A percentile compares a stretch with the other conserved stretches of the same genome.
Evolutionary conservation across 2,797 vertebrate genomes (phyloP).

Genomic region (Lutjanus argentimaculatus): DNA sequence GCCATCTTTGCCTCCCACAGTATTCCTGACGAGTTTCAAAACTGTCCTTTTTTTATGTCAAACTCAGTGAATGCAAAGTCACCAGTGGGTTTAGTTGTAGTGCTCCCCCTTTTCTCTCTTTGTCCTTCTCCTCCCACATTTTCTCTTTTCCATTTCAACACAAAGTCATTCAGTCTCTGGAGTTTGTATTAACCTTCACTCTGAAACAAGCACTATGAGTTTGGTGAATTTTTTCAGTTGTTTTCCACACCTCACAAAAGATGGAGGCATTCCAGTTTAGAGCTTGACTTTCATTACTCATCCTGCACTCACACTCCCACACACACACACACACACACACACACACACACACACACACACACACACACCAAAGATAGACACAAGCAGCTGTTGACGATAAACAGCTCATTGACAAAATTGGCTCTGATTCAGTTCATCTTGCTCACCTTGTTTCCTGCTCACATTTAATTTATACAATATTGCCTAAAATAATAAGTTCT

Average conservation of each 20-base stretch:
- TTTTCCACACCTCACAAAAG: conserved; percentile 24
- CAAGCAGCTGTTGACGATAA: conserved; percentile 42
- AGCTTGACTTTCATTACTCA: conserved; percentile 52
- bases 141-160: conserved; percentile 44
- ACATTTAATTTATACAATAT: conserved; percentile 7
- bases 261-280: conserved; percentile 41
- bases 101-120: conserved; percentile 19
- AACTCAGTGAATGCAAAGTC: conserved; percentile 44
- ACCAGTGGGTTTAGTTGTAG: conserved; percentile 22
- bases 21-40: conserved; percentile 44
- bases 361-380: background rate
- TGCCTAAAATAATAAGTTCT: conserved; percentile 29
- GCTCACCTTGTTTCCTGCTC: conserved; percentile 10
- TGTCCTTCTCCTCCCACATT: conserved; percentile 40
- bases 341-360: conserved; percentile 2
- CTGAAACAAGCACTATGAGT: conserved; percentile 31
- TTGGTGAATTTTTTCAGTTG: conserved; percentile 39
- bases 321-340: background rate
- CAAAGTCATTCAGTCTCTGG: conserved; percentile 66
- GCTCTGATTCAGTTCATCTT: conserved; percentile 27
- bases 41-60: background rate
- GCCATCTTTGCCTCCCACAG: conserved; percentile 21
- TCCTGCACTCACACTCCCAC: conserved; percentile 3
- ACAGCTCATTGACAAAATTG: conserved; percentile 47
- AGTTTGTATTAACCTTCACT: conserved; percentile 69